Evolutionary conservation across 1,140 invertebrate genomes (phyloP).

Genomic region (Pygmarrhopalites habei): DNA sequence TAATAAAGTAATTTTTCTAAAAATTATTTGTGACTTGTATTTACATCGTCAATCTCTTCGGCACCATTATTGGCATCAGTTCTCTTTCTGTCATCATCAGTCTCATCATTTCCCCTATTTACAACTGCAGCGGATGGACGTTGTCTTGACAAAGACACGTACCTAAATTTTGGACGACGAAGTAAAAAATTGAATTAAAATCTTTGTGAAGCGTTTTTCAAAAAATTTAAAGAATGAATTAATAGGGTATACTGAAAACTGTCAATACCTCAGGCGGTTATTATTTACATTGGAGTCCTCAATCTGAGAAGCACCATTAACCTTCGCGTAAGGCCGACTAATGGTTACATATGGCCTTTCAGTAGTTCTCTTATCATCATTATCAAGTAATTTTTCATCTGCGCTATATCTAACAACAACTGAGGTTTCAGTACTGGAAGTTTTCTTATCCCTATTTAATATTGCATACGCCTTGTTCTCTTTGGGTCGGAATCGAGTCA

Average conservation of each 20-base stretch:
- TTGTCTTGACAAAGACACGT: conserved; percentile 4
- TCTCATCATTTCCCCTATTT: background rate
- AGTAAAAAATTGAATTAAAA: background rate
- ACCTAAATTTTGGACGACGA: background rate
- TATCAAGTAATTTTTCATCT: conserved; percentile 29
- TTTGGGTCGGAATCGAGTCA: conserved; percentile 39
- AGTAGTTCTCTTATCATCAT: conserved; percentile 16
- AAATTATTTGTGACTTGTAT: background rate
- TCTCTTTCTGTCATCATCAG: conserved; percentile 8
- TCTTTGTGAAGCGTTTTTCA: background rate
- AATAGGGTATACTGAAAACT: background rate
- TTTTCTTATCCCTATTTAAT: conserved; percentile 34
- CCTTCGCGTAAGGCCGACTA: conserved; percentile 37
- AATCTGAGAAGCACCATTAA: conserved; percentile 20
- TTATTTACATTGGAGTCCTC: conserved; percentile 14
- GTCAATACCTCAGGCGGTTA: conserved; percentile 10
- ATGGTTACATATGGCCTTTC: conserved; percentile 35
- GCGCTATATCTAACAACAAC: conserved; percentile 37
- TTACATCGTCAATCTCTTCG: conserved; percentile 16
- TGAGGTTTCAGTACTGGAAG: conserved; percentile 35
- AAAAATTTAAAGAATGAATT: background rate
- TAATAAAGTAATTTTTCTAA: background rate
- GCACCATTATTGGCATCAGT: background rate
- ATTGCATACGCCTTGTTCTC: conserved; percentile 40
- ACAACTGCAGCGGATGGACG: background rate